A percentile compares a stretch with the other conserved stretches of the same genome.
Conservation (phyloP, 2,113 vertebrate genomes). For the Collichthys lucidus region DNA sequence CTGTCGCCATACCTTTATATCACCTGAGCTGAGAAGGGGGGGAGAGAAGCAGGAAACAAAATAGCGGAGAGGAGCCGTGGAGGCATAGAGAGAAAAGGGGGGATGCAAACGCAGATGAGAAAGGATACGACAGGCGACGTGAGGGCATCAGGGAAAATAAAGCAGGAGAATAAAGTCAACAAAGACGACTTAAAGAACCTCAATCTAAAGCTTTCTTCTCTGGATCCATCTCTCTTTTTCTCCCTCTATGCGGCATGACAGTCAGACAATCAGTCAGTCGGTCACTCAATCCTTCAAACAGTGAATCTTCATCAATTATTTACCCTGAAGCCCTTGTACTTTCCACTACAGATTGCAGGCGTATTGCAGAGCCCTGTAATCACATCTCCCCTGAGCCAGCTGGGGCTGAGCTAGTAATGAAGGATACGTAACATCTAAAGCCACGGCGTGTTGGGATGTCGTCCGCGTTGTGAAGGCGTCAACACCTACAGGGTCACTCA, state of each 20-base stretch:
- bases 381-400: constrained; percentile 49
- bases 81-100: background rate
- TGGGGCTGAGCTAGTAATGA: constrained; percentile 41
- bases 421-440: constrained; percentile 34
- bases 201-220: background rate
- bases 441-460: constrained; percentile 31
- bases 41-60: constrained; percentile 23
- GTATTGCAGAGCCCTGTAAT: constrained; percentile 64
- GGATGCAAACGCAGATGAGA: constrained; percentile 31
- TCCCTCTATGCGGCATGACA: background rate
- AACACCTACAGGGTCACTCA: constrained; percentile 50
- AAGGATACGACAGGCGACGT: constrained; percentile 32
- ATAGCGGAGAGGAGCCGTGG: constrained; percentile 8
- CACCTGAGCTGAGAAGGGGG: constrained; percentile 55
- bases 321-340: constrained; percentile 59
- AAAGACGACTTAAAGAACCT: background rate
- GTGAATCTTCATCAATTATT: constrained; percentile 67
- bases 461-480: constrained; percentile 29
- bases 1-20: constrained; percentile 71
- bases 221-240: background rate
- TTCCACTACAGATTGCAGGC: constrained; percentile 61
- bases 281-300: constrained; percentile 57
- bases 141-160: constrained; percentile 25
- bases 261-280: constrained; percentile 11
- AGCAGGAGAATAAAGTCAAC: constrained; percentile 8